Base-by-base conservation (phyloP, 2,797 vertebrate species). In the Calcarius lapponicus region DNA sequence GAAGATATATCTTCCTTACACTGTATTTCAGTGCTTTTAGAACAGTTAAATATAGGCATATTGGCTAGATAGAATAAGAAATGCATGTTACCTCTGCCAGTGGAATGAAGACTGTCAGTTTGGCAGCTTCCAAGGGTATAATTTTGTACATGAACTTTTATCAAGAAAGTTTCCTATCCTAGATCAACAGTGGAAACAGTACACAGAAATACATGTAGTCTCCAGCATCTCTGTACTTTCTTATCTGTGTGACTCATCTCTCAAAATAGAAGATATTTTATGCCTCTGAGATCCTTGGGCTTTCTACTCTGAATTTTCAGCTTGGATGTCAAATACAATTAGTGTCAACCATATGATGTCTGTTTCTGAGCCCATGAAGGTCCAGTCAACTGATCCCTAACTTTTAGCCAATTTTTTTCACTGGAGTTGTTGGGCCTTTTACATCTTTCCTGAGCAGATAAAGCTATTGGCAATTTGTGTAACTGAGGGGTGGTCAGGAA, bases 81-180 rank as follows among this genome's bases (percentile, higher is more conserved):
- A 96, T 1, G 24, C 40, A 48, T 11, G 28, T 70, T 94, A 92
- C 92, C 89, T 93, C 92, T 94, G 90, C 62, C 92, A 94, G 90
- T 54, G 76, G 86, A 61, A 86, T 36, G 87, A 95, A 91, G 93
- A 61, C 89, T 88, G 89, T 80, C 34, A 18, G 45, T 82, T 93
- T 96, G 89, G 89, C 93, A 91, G 89, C 76, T 92, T 86, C 48
- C 58, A 83, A 64, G 80, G 42, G 32, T 67, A 48, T 92, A 95
- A 92, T 90, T 94, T 88, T 84, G 78, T 48, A 67, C 70, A 61
- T 47, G 93, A 87, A 88, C 85, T 88, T 93, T 62, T 71, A 88
- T 90, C 90, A 86, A 88, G 82, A 91, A 96, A 91, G 54, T 86
- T 90, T 93, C 82, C 82, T 92, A 66, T 73, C 90, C 92, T 60